phyloP scores from a whole-genome alignment of 2,113 vertebrate species.

The Tursiops truncatus region DNA sequence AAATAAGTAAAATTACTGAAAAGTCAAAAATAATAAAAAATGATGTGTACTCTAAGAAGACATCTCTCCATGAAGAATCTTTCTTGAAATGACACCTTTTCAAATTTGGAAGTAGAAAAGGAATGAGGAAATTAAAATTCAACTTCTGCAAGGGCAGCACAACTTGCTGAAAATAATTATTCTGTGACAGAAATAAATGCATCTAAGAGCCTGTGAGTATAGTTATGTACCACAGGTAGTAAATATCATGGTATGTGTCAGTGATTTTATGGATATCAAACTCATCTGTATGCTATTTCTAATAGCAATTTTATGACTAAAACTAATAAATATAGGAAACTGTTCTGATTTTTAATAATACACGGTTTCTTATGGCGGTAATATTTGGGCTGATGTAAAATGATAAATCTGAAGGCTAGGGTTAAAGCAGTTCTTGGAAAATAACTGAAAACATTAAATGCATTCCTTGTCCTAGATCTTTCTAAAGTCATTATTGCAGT shows the following conservation, averaged over 20 bases:
- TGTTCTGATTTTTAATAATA: conserved; percentile 80
- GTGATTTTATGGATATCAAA: conserved; percentile 79
- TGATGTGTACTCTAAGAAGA: not conserved
- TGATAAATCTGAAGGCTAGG: conserved; percentile 61
- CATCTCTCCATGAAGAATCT: not conserved
- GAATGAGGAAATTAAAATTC: conserved; percentile 47
- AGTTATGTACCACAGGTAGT: conserved; percentile 81
- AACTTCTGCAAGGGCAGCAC: conserved; percentile 35
- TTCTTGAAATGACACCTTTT: conserved; percentile 57
- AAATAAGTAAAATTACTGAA: conserved; percentile 50
- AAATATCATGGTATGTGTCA: conserved; percentile 81
- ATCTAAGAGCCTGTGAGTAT: conserved; percentile 67
- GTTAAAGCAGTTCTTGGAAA: conserved; percentile 50
- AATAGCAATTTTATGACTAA: conserved; percentile 77
- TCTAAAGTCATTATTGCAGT: conserved; percentile 64
- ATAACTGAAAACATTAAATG: conserved; percentile 49
- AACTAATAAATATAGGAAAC: conserved; percentile 79
- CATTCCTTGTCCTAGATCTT: conserved; percentile 58
- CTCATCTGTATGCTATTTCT: conserved; percentile 78
- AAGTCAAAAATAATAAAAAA: conserved; percentile 19
- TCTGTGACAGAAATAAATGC: conserved; percentile 72
- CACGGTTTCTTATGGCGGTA: conserved; percentile 54
- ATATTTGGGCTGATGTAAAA: conserved; percentile 64
- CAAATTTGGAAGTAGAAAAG: not conserved
- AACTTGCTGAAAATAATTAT: conserved; percentile 73